Evolutionary conservation across 1,140 invertebrate species (phyloP).

Genomic region (Rhagoletis zephyria): DNA sequence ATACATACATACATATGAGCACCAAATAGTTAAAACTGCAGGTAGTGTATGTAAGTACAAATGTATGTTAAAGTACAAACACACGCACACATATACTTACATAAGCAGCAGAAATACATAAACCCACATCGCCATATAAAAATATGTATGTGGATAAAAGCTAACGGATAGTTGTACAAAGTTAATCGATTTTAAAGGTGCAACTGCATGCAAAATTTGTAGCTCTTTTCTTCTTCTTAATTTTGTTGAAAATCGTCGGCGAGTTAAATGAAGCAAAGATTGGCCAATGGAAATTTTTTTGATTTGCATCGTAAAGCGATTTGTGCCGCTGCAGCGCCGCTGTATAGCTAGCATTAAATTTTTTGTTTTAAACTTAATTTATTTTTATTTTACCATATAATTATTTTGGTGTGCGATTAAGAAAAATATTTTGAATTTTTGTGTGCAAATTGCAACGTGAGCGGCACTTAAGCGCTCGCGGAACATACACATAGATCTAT

Average conservation of each 20-base stretch:
- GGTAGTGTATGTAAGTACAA: too few relatives aligned
- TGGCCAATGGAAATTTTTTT: neutral
- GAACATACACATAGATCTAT: too few relatives aligned
- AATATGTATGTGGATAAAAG: too few relatives aligned
- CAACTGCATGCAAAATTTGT: neutral
- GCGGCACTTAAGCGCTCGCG: too few relatives aligned
- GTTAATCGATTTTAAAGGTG: neutral
- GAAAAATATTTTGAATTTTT: conserved; percentile 28
- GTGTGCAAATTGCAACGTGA: neutral
- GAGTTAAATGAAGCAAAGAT: neutral
- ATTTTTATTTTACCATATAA: neutral
- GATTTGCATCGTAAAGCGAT: neutral
- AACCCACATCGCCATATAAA: too few relatives aligned
- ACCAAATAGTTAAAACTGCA: too few relatives aligned
- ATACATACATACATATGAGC: neutral
- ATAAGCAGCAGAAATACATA: too few relatives aligned
- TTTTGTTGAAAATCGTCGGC: neutral
- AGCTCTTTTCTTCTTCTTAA: neutral
- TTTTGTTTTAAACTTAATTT: neutral
- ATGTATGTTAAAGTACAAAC: too few relatives aligned
- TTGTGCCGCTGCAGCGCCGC: neutral
- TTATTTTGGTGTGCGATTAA: conserved; percentile 14
- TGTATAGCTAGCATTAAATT: neutral
- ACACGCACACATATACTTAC: neutral
- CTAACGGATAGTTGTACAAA: too few relatives aligned